Base-by-base conservation (phyloP, 2,888 invertebrate species). In the Drosophila colorata region DNA sequence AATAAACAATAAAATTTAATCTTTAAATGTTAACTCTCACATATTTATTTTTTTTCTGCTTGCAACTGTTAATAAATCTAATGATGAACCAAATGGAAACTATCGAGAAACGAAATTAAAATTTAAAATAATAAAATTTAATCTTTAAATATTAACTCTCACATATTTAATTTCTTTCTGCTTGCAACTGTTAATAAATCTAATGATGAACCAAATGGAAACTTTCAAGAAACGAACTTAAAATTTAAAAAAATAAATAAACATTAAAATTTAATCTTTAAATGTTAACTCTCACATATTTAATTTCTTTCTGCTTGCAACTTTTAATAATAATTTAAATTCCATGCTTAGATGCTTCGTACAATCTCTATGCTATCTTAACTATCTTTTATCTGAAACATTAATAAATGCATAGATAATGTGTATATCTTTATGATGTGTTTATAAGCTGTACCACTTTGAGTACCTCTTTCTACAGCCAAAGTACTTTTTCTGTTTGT, bases 401-500 rank as follows among this genome's bases (percentile, higher is more conserved):
- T 20, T 20, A 20, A 20, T 20, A 20, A 20, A 20, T 20, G 20
- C 20, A 20, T 20, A 20, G 20, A 20, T 20, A 20, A 28, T 28
- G 25, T 5, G 0, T 28, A 28, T 28, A 28, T 28, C 25, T 31
- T 31, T 31, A 31, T 31, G 31, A 11, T 11, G 11, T 31, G 25
- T 28, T 28, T 25, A 5, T 28, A 28, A 28, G 31, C 31, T 31
- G 9, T 31, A 31, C 7, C 25, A 28, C 7, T 28, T 28, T 28
- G 28, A 4, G n/a, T 38, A 47, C n/a, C 25, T 9, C 1, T 23
- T 9, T n/a, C 9, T 20, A 14, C 2, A 18, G 9, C 8, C 7
- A 6, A 55, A 37, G n/a, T 8, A 43, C n/a, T 37, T 37, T 5
- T 28, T 9, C 1, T 65, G 23, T 66, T 69, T 69, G 47, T 35